Base-by-base conservation (phyloP, 2,888 invertebrate species). In the Trachelus iudaicus region DNA sequence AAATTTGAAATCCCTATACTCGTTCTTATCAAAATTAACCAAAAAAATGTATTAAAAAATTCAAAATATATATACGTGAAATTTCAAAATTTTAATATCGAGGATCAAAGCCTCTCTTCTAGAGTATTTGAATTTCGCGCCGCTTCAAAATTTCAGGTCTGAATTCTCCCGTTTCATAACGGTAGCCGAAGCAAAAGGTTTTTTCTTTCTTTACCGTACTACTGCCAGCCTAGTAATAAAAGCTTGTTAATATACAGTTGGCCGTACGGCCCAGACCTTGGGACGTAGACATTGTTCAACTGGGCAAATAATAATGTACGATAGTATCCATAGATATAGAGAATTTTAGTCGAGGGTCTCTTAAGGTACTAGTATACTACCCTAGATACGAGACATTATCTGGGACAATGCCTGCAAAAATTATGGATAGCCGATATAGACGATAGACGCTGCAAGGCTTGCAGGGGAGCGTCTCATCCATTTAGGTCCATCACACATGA, bases 401-500 rank as follows among this genome's bases (percentile, higher is more conserved):
- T 33, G 71, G 71, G 30, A 71, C 71, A 71, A 71, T 71, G 34
- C 31, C 75, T 88, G 89, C 86, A 88, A 91, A 90, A 90, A 90
- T 90, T 90, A 91, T 90, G 90, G 89, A 89, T 87, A 88, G 87
- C 85, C 89, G 88, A 89, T 90, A 89, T 87, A 88, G 87, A 85
- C 89, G 88, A 89, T 90, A 89, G 87, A 87, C 86, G 34, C 76
- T 34, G 69, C 76, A 34, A 34, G 76, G 77, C 76, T 77, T 79
- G 79, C 81, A 86, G 89, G 90, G 90, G 90, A 88, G 89, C 90
- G 90, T 91, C 91, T 91, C 91, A 91, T 91, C 91, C 91, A 91
- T 91, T 91, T 91, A 91, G 90, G 88, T 90, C 90, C 90, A 91
- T 91, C 91, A 90, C 90, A 90, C 91, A 90, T 90, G 90, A 90